Evolutionary conservation across 2,113 vertebrate genomes (phyloP).

Genomic region (Propithecus coquereli): DNA sequence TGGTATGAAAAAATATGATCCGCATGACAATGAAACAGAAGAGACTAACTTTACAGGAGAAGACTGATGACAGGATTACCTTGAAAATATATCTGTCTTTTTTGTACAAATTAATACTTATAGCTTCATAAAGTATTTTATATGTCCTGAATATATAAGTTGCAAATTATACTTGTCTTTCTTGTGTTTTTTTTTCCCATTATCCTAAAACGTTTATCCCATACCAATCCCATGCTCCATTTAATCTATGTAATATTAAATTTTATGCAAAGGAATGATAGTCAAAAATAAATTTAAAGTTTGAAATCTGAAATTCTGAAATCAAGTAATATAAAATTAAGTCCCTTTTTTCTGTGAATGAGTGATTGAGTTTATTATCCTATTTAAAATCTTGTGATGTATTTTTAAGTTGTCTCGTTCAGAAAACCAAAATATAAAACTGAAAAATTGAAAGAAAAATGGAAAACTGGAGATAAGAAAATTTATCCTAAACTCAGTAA

Average conservation of each 20-base stretch:
- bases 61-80: not conserved
- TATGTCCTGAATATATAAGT: not conserved
- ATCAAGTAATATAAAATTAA: not conserved
- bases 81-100: not conserved
- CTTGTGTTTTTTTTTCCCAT: not conserved
- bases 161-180: not conserved
- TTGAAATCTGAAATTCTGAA: not conserved
- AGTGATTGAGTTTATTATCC: not conserved
- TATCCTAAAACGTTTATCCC: not conserved
- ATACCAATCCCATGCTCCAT: not conserved
- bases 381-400: not conserved
- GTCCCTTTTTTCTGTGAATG: not conserved
- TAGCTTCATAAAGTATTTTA: not conserved
- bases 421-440: not conserved
- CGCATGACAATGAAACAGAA: not conserved
- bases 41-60: not conserved
- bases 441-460: not conserved
- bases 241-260: not conserved
- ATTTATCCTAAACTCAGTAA: not conserved
- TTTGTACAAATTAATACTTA: not conserved
- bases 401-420: not conserved
- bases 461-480: no score
- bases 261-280: not conserved
- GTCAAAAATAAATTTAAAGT: conserved; percentile 6
- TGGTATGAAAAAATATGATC: not conserved